Evolutionary conservation across 2,888 invertebrate genomes (phyloP).

Genomic region (Lamproptera curius): DNA sequence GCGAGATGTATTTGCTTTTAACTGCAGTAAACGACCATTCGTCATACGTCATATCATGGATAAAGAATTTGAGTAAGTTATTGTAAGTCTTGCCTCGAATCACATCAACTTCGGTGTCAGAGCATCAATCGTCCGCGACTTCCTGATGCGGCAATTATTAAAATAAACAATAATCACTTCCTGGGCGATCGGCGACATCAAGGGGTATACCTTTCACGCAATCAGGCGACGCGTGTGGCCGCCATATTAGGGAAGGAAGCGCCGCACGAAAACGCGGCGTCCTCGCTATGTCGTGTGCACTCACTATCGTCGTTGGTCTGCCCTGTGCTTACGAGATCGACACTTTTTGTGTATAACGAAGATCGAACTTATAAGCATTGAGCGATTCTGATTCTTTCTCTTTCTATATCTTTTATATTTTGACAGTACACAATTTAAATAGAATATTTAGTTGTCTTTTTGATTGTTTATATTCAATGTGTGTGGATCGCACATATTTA

Average conservation of each 20-base stretch:
- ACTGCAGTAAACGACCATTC: background rate
- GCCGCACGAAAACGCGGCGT: constrained; percentile 27
- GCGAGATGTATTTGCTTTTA: no score
- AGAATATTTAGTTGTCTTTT: background rate
- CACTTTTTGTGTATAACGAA: no score
- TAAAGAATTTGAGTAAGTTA: no score
- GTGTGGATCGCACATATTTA: no score
- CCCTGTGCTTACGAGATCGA: background rate
- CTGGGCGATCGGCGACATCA: constrained; percentile 52
- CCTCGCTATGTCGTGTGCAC: constrained; percentile 19
- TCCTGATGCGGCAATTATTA: constrained; percentile 67
- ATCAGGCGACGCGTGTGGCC: constrained; percentile 56
- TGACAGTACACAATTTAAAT: background rate
- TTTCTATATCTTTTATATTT: no score
- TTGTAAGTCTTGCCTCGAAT: constrained; percentile 25
- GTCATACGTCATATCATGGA: background rate
- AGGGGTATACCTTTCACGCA: constrained; percentile 58
- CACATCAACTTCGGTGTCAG: constrained; percentile 29
- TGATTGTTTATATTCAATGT: no score
- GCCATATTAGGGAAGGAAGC: constrained; percentile 47
- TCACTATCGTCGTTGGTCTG: background rate
- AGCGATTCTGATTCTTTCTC: no score
- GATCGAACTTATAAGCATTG: no score
- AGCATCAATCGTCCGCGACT: constrained; percentile 42
- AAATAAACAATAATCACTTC: constrained; percentile 76